Evolutionary conservation across 2,797 vertebrate genomes (phyloP).

Genomic region (Chrysocyon brachyurus): DNA sequence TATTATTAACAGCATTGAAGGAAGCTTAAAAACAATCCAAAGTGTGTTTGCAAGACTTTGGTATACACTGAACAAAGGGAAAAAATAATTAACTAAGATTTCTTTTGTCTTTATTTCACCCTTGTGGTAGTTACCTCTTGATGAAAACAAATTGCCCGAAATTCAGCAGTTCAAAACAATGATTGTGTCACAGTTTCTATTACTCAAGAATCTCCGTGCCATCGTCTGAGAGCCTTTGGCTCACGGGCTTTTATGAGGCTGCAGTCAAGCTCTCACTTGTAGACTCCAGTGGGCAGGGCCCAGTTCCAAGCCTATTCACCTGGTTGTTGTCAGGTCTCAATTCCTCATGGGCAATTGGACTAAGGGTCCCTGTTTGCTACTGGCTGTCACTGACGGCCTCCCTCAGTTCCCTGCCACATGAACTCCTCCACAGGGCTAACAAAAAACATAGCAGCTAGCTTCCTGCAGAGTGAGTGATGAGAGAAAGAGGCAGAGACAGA

Average conservation of each 20-base stretch:
- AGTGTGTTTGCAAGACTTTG: neutral
- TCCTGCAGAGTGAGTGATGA: neutral
- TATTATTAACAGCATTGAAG: neutral
- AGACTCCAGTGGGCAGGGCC: neutral
- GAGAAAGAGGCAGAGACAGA: neutral
- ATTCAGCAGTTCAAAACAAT: slow-evolving; percentile 22
- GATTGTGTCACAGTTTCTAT: neutral
- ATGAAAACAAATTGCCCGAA: neutral
- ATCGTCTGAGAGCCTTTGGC: neutral
- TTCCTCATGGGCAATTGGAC: neutral
- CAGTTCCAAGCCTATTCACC: neutral
- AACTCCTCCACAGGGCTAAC: neutral
- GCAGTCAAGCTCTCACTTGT: neutral
- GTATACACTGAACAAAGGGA: neutral
- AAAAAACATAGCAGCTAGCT: neutral
- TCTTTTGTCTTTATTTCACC: neutral
- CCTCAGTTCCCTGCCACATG: neutral
- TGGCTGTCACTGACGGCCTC: neutral
- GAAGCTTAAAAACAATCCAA: slow-evolving; percentile 12
- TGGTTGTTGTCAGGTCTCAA: neutral
- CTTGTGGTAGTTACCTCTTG: neutral
- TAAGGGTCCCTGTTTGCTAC: neutral
- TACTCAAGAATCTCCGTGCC: neutral
- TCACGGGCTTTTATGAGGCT: neutral
- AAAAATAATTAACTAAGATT: neutral